Conservation (phyloP, 1,140 invertebrate species). For the Araneus ventricosus region DNA sequence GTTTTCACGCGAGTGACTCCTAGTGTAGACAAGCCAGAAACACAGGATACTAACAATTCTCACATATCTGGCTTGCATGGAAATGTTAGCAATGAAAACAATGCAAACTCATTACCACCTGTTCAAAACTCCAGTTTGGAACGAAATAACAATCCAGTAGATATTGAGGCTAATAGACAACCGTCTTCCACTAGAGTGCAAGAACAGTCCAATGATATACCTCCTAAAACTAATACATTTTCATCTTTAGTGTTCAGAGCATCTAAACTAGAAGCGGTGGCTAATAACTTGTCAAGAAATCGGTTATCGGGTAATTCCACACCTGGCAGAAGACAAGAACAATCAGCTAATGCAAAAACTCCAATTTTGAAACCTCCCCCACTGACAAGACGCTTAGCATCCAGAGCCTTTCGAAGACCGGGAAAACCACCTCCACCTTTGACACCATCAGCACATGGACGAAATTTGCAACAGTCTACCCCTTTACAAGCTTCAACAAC, state of each 20-base stretch:
- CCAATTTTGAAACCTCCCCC: conserved; percentile 68
- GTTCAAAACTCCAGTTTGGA: conserved; percentile 11
- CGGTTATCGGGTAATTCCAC: conserved; percentile 24
- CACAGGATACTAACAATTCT: neutral
- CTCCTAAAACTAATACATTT: conserved; percentile 37
- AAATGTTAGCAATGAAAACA: neutral
- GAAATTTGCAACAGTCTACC: neutral
- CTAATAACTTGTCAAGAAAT: conserved; percentile 55
- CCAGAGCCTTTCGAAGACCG: conserved; percentile 54
- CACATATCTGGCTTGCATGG: neutral
- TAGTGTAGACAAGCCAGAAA: neutral
- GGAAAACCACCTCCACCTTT: conserved; percentile 33
- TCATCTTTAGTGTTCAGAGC: conserved; percentile 64
- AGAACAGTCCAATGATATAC: conserved; percentile 21
- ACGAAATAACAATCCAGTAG: neutral
- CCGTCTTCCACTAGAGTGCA: conserved; percentile 10
- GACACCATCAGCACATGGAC: neutral
- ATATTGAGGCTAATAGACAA: neutral
- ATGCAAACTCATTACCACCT: neutral
- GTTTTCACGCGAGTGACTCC: conserved; percentile 55
- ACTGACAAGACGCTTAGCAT: conserved; percentile 41
- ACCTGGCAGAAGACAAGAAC: conserved; percentile 27
- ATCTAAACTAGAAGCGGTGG: conserved; percentile 63
- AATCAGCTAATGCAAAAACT: neutral
- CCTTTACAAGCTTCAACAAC: conserved; percentile 48